phyloP scores from a whole-genome alignment of 2,797 vertebrate species.

The Gallinago nigripennis region DNA sequence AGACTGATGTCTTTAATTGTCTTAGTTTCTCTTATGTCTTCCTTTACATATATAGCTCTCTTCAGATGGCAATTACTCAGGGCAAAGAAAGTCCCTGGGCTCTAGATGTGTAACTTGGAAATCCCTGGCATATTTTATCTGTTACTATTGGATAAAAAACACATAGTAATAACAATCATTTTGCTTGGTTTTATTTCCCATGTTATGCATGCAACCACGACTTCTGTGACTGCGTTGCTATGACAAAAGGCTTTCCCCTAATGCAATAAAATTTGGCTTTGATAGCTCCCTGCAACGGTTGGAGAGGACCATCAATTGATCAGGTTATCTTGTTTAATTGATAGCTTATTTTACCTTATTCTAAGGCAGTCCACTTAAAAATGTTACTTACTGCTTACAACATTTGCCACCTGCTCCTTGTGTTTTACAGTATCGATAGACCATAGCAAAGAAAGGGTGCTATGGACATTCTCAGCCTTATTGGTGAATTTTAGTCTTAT shows the following conservation, averaged over 20 bases:
- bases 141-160: not conserved
- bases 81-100: not conserved
- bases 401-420: constrained; percentile 27
- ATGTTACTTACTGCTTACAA: not conserved
- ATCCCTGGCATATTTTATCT: constrained; percentile 4
- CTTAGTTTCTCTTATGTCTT: constrained; percentile 6
- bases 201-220: not conserved
- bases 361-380: constrained; percentile 9
- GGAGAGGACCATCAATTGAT: constrained; percentile 1
- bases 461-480: not conserved
- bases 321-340: constrained; percentile 37
- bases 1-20: constrained; percentile 21
- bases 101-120: not conserved
- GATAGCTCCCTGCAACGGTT: not conserved
- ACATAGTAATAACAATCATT: constrained; percentile 5
- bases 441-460: not conserved
- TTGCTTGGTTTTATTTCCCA: constrained; percentile 26
- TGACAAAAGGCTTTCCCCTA: constrained; percentile 29
- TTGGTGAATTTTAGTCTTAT: not conserved
- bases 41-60: not conserved
- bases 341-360: constrained; percentile 12
- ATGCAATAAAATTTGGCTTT: constrained; percentile 10
- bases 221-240: not conserved
- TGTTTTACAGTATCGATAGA: not conserved
- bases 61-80: not conserved